Evolutionary conservation across 1,140 invertebrate genomes (phyloP).

Genomic region (Brachionus sp.): DNA sequence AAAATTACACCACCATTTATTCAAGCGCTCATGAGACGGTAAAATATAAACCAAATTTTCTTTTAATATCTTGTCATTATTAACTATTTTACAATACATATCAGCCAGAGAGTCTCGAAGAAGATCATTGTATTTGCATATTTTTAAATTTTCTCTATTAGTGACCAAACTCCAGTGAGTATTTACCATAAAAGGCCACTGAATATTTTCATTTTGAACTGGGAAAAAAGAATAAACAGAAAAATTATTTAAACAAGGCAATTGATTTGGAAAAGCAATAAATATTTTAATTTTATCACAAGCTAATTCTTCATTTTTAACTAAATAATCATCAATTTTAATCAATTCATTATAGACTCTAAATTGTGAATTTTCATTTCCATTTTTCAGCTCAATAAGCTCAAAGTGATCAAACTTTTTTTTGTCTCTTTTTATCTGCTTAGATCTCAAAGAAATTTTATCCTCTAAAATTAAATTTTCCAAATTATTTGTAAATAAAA

Average conservation of each 20-base stretch:
- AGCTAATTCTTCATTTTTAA: not conserved
- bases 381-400: not conserved
- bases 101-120: not conserved
- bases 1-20: not conserved
- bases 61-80: not conserved
- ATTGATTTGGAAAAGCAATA: not conserved
- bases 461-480: not conserved
- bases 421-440: not conserved
- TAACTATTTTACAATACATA: not conserved
- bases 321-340: not conserved
- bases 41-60: not conserved
- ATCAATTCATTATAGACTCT: not conserved
- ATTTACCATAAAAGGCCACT: not conserved
- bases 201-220: not conserved
- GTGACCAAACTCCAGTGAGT: not conserved
- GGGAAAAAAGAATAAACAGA: not conserved
- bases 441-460: not conserved
- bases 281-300: not conserved
- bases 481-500: not conserved
- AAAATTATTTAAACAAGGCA: not conserved
- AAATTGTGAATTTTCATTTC: not conserved
- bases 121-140: not conserved
- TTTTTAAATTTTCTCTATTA: conserved; percentile 1
- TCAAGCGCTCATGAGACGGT: not conserved
- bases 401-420: not conserved